phyloP scores from a whole-genome alignment of 2,888 invertebrate genomes.

The Diarsia dahlii region DNA sequence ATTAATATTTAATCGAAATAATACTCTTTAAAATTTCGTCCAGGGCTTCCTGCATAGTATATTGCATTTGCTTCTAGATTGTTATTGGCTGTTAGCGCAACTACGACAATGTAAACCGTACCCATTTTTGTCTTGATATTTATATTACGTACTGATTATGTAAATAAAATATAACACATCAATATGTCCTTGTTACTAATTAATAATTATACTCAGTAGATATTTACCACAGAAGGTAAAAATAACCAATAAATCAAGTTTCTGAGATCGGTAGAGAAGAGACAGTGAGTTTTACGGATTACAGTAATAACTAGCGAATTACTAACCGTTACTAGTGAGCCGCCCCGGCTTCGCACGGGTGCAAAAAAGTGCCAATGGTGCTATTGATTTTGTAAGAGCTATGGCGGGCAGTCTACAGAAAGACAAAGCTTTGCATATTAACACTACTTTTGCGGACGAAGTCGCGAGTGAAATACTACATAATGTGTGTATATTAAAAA shows the following conservation, averaged over 20 bases:
- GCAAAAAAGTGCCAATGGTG: not conserved
- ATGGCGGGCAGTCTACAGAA: not conserved
- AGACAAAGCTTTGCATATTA: not conserved
- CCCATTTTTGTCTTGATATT: slow-evolving; percentile 55
- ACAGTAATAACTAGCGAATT: too few relatives aligned
- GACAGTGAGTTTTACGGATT: not conserved
- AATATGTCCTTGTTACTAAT: slow-evolving; percentile 60
- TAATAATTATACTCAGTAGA: slow-evolving; percentile 44
- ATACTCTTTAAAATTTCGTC: slow-evolving; percentile 32
- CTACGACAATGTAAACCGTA: slow-evolving; percentile 56
- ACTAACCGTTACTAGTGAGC: too few relatives aligned
- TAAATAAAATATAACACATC: slow-evolving; percentile 64
- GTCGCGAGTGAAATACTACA: too few relatives aligned
- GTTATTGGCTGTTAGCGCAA: slow-evolving; percentile 56
- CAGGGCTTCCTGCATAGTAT: slow-evolving; percentile 39
- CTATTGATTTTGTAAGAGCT: slow-evolving; percentile 1
- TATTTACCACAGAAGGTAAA: slow-evolving; percentile 7
- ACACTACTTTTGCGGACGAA: too few relatives aligned
- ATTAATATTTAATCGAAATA: slow-evolving; percentile 15
- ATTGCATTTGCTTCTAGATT: slow-evolving; percentile 59
- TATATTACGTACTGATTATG: slow-evolving; percentile 64
- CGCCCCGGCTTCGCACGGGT: too few relatives aligned
- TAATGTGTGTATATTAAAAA: not conserved
- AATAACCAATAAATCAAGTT: not conserved
- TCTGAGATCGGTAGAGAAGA: not conserved